Evolutionary conservation across 2,797 vertebrate genomes (phyloP).

Genomic region (Cottoperca gobio): DNA sequence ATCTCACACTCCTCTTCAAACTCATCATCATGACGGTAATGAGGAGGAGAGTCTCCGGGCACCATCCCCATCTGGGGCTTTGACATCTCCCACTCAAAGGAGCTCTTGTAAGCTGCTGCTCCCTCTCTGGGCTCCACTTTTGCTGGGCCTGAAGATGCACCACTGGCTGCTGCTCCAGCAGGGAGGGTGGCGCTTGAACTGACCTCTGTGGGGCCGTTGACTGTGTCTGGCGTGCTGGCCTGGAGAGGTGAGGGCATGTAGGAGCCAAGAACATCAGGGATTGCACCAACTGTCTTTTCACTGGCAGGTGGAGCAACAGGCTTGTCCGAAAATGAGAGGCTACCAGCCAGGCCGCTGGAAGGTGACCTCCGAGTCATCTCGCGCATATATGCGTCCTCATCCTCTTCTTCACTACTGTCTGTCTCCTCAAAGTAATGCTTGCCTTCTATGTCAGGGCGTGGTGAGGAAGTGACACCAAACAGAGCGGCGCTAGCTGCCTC

Average conservation of each 20-base stretch:
- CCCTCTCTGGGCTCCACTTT: conserved; percentile 77
- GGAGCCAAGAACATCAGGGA: conserved; percentile 83
- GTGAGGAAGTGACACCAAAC: conserved; percentile 87
- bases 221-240: conserved; percentile 75
- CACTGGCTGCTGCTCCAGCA: conserved; percentile 51
- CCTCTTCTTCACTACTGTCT: conserved; percentile 87
- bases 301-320: conserved; percentile 43
- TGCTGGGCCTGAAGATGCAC: conserved; percentile 47
- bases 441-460: conserved; percentile 82
- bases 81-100: conserved; percentile 82
- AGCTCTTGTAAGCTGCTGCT: conserved; percentile 76
- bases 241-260: conserved; percentile 76
- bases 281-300: conserved; percentile 52
- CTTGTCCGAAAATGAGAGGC: conserved; percentile 73
- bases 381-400: conserved; percentile 83
- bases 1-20: conserved; percentile 85
- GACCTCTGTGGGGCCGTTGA: conserved; percentile 90
- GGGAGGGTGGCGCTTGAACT: conserved; percentile 72
- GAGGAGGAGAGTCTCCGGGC: conserved; percentile 84
- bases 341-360: conserved; percentile 45
- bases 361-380: conserved; percentile 79
- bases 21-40: conserved; percentile 84
- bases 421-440: conserved; percentile 87
- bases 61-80: conserved; percentile 81
- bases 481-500: conserved; percentile 84